A percentile compares a stretch with the other conserved stretches of the same genome.
Conservation (phyloP, 1,140 invertebrate species). For the Temnothorax curvispinosus region DNA sequence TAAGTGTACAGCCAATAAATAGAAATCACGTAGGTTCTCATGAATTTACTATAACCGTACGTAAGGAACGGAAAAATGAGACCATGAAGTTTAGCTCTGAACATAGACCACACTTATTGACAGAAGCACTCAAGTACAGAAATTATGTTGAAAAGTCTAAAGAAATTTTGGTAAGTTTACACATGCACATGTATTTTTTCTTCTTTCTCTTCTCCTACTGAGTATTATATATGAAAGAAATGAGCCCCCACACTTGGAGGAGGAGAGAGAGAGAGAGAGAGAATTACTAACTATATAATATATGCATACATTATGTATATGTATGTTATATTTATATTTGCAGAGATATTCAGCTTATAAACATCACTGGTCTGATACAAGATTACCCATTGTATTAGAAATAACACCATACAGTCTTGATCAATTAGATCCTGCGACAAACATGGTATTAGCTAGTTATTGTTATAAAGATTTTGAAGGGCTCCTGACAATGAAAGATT, state of each 20-base stretch:
- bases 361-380: slow-evolving; percentile 97
- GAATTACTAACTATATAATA: not conserved
- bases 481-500: slow-evolving; percentile 90
- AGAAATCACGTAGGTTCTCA: slow-evolving; percentile 86
- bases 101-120: slow-evolving; percentile 95
- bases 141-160: slow-evolving; percentile 93
- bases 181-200: slow-evolving; percentile 1
- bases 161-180: slow-evolving; percentile 89
- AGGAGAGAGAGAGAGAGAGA: too few species aligned
- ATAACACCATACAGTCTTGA: slow-evolving; percentile 95
- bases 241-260: too few species aligned
- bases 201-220: not conserved
- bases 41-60: slow-evolving; percentile 95
- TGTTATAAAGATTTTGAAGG: slow-evolving; percentile 97
- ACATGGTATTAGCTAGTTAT: slow-evolving; percentile 93
- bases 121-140: slow-evolving; percentile 94
- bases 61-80: slow-evolving; percentile 96
- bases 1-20: slow-evolving; percentile 89
- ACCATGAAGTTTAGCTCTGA: slow-evolving; percentile 99
- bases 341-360: slow-evolving; percentile 97
- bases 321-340: slow-evolving; percentile 73
- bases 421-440: slow-evolving; percentile 95
- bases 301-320: too few species aligned
- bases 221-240: too few species aligned
- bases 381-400: slow-evolving; percentile 94